Evolutionary conservation across 2,888 invertebrate species (phyloP).

Genomic region (Timandra comae): DNA sequence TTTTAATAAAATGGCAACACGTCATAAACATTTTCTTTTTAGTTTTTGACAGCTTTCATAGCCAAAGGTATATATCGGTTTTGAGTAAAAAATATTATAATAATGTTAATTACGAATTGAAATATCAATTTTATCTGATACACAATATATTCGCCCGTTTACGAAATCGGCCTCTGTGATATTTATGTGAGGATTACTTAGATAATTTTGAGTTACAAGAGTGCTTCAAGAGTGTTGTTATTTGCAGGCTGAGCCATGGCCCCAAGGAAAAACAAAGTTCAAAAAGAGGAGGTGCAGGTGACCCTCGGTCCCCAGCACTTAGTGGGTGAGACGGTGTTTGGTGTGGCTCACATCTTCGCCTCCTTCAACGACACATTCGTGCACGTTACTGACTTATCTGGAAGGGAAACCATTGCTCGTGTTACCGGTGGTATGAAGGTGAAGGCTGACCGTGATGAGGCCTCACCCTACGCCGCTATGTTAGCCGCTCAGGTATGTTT

Average conservation of each 20-base stretch:
- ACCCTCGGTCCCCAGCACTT: constrained; percentile 96
- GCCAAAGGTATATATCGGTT: constrained; percentile 57
- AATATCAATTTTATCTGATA: constrained; percentile 33
- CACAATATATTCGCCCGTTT: constrained; percentile 12
- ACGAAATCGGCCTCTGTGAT: constrained; percentile 14
- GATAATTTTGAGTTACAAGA: constrained; percentile 64
- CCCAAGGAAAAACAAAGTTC: constrained; percentile 97
- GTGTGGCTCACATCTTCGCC: constrained; percentile 99
- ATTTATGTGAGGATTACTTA: constrained; percentile 42
- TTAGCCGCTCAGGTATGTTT: constrained; percentile 95
- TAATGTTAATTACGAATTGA: constrained; percentile 21
- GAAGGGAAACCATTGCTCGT: constrained; percentile 94
- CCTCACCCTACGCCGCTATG: constrained; percentile 99
- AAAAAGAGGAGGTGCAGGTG: constrained; percentile 97
- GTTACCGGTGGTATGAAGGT: constrained; percentile 99
- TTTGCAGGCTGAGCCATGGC: constrained; percentile 85
- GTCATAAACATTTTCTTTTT: constrained; percentile 43
- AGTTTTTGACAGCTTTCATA: constrained; percentile 72
- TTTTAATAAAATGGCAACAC: constrained; percentile 9
- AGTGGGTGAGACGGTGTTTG: constrained; percentile 98
- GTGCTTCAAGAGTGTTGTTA: constrained; percentile 60
- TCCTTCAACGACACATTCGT: constrained; percentile 99
- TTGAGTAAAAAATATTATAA: constrained; percentile 33
- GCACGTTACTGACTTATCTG: constrained; percentile 99
- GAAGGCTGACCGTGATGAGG: constrained; percentile 99